Evolutionary conservation across 2,113 vertebrate genomes (phyloP).

Genomic region (Machaerirhynchus nigripectus): DNA sequence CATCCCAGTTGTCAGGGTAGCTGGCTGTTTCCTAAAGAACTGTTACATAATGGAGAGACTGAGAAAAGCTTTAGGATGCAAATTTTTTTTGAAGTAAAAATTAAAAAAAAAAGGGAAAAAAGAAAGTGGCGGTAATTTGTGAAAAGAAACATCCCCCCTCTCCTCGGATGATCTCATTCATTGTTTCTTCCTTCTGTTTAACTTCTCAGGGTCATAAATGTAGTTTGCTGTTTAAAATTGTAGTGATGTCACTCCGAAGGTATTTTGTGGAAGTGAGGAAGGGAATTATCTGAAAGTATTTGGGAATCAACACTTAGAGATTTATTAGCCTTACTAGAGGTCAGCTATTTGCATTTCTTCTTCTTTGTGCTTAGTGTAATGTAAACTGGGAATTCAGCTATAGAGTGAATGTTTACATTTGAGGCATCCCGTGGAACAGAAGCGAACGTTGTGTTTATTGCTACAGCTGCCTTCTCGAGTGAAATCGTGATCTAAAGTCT

Average conservation of each 20-base stretch:
- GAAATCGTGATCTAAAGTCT: slow-evolving; percentile 33
- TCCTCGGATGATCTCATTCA: slow-evolving; percentile 67
- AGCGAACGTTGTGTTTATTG: slow-evolving; percentile 16
- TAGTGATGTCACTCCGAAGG: slow-evolving; percentile 38
- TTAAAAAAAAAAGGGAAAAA: neutral
- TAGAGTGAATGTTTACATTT: slow-evolving; percentile 56
- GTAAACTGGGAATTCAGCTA: slow-evolving; percentile 46
- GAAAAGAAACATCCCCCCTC: slow-evolving; percentile 71
- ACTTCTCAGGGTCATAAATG: slow-evolving; percentile 67
- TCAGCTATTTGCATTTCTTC: slow-evolving; percentile 41
- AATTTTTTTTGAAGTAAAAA: slow-evolving; percentile 65
- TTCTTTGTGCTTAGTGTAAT: slow-evolving; percentile 26
- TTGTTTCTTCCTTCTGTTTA: slow-evolving; percentile 74
- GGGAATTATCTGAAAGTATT: slow-evolving; percentile 32
- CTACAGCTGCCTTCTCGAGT: slow-evolving; percentile 18
- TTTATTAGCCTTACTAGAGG: slow-evolving; percentile 36
- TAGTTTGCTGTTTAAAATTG: slow-evolving; percentile 62
- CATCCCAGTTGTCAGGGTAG: slow-evolving; percentile 80
- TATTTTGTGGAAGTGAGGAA: slow-evolving; percentile 39
- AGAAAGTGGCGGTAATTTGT: slow-evolving; percentile 61
- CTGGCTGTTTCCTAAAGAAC: slow-evolving; percentile 76
- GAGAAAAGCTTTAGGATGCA: slow-evolving; percentile 77
- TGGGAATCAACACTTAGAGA: slow-evolving; percentile 48
- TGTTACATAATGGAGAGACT: slow-evolving; percentile 79
- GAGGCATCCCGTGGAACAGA: slow-evolving; percentile 12